phyloP scores from a whole-genome alignment of 2,888 invertebrate genomes.

The Leptopterna dolabrata region DNA sequence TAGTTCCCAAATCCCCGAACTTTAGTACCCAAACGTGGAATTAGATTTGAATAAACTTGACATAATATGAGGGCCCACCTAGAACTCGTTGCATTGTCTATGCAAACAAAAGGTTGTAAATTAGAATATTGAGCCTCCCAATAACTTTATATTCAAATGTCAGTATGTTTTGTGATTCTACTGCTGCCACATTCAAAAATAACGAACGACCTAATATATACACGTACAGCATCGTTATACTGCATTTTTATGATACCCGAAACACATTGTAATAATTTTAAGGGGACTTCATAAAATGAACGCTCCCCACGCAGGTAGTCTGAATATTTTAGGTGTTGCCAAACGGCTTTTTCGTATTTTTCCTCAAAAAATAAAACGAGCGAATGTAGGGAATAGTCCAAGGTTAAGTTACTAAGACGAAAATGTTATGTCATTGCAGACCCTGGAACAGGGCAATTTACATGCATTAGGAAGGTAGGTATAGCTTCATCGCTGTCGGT shows the following conservation, averaged over 20 bases:
- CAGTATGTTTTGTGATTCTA: neutral
- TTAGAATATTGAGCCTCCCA: neutral
- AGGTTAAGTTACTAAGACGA: neutral
- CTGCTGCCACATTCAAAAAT: neutral
- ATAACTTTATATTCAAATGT: neutral
- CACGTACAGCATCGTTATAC: neutral
- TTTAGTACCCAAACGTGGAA: no score
- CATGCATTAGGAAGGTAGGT: slow-evolving; percentile 22
- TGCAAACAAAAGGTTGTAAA: neutral
- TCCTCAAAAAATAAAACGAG: neutral
- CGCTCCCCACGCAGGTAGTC: no score
- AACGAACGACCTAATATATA: neutral
- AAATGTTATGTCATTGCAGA: slow-evolving; percentile 14
- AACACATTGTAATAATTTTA: neutral
- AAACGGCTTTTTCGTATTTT: neutral
- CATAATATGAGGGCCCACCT: no score
- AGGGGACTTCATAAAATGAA: neutral
- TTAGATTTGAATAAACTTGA: no score
- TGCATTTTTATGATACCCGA: neutral
- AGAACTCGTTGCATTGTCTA: neutral
- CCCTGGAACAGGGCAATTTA: slow-evolving; percentile 16
- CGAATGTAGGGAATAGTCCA: slow-evolving; percentile 12
- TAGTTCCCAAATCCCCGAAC: no score
- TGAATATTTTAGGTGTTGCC: neutral
- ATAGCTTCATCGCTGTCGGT: neutral